A percentile compares a stretch with the other conserved stretches of the same genome.
phyloP scores from a whole-genome alignment of 2,113 vertebrate species.

The Corydoras maculifer region DNA sequence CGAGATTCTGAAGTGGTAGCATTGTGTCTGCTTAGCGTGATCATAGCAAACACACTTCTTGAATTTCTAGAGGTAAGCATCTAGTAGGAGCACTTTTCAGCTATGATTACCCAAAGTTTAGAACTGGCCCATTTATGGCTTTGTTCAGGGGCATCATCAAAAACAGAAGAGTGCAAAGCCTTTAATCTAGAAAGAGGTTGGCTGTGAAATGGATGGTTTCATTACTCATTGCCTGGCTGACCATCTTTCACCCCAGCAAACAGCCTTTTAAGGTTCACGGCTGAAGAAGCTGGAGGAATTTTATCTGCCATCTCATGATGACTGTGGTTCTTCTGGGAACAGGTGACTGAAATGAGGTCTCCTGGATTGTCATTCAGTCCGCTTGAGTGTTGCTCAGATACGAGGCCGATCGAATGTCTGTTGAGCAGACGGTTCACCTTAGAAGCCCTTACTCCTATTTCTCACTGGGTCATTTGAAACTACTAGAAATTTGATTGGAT shows the following conservation, averaged over 20 bases:
- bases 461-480: slow-evolving; percentile 7
- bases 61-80: too few relatives aligned
- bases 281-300: slow-evolving; percentile 58
- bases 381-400: slow-evolving; percentile 44
- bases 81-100: too few relatives aligned
- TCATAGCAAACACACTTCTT: too few relatives aligned
- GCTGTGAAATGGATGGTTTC: slow-evolving; percentile 4
- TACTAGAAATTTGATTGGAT: too few relatives aligned
- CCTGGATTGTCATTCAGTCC: slow-evolving; percentile 35
- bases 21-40: background rate
- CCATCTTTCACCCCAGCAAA: slow-evolving; percentile 13
- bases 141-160: too few relatives aligned
- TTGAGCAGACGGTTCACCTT: slow-evolving; percentile 28
- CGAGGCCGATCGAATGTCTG: slow-evolving; percentile 52
- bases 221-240: slow-evolving; percentile 13
- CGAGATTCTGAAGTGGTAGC: background rate
- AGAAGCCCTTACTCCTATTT: slow-evolving; percentile 33
- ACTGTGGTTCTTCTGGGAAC: slow-evolving; percentile 45
- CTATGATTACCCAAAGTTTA: too few relatives aligned
- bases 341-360: slow-evolving; percentile 48
- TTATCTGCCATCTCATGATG: slow-evolving; percentile 52
- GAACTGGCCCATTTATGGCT: too few relatives aligned
- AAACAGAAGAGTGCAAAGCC: too few relatives aligned
- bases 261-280: slow-evolving; percentile 30
- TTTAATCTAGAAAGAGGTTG: too few relatives aligned